phyloP scores from a whole-genome alignment of 2,113 vertebrate species.

The Sturnus vulgaris region DNA sequence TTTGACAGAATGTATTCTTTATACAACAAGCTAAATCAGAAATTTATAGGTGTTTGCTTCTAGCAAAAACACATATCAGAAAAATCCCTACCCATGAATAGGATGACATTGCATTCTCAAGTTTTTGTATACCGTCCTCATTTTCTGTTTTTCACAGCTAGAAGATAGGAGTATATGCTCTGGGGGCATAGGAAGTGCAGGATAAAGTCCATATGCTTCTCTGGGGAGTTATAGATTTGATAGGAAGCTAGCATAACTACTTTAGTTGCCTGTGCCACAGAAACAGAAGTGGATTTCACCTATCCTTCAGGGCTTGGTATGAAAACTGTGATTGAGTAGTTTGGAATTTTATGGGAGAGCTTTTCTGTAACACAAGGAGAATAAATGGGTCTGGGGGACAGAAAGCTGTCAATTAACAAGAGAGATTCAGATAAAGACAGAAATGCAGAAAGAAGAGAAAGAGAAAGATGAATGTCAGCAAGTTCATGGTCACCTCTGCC shows the following conservation, averaged over 20 bases:
- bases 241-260: background rate
- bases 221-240: constrained; percentile 11
- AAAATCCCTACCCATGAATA: background rate
- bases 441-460: background rate
- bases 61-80: constrained; percentile 50
- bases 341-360: background rate
- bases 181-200: constrained; percentile 1
- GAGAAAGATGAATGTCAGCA: background rate
- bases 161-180: background rate
- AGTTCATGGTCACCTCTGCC: background rate
- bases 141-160: constrained; percentile 9
- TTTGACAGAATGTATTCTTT: constrained; percentile 61
- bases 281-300: constrained; percentile 21
- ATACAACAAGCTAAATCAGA: constrained; percentile 48
- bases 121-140: constrained; percentile 10
- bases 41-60: constrained; percentile 51
- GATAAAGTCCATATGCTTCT: constrained; percentile 31
- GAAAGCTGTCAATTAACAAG: background rate
- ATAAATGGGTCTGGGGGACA: background rate
- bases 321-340: background rate
- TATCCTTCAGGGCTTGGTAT: constrained; percentile 1
- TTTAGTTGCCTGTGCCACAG: background rate
- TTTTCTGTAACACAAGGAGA: background rate
- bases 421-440: background rate
- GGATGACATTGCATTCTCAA: background rate